Evolutionary conservation across 2,113 vertebrate genomes (phyloP), one percentile per base, ranked within the genome.

Genomic region (Mixornis gularis): DNA sequence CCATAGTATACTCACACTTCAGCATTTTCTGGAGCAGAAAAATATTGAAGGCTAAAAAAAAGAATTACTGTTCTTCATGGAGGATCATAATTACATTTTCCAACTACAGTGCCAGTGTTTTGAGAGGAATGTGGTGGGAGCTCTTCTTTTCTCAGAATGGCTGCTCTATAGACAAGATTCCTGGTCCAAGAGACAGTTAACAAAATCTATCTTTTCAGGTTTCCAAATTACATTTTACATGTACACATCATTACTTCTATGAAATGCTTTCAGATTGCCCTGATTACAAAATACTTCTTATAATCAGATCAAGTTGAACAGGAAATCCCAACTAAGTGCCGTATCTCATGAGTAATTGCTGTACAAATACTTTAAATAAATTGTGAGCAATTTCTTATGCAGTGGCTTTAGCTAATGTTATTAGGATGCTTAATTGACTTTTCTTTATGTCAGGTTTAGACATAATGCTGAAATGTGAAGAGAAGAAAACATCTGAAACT

Each of bases 301-400:
- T 95, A 95, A 95, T 95, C 88, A 94, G 88, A 96, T 95, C 69
- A 68, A 88, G 65, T 84, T 86, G 85, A 84, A 93, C 77, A 95
- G 88, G 92, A 95, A 94, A 92, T 92, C 64, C 68, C 64, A 93
- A 56, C 38, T 63, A 92, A 93, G 85, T 91, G 92, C 83, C 86
- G 64, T 29, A 84, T 81, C 77, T 94, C 0, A 0, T 89, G 65
- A 91, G 58, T 84, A 86, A 92, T 86, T 88, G 88, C 56, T 78
- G 40, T 56, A 78, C 76, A 90, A 91, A 88, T 88, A 86, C 79
- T 90, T 94, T 44, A 94, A 93, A 91, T 87, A 91, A 94, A 85
- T 92, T 78, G 85, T 48, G 64, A 85, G 58, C 60, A 51, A 78
- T 93, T 92, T 93, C 60, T 85, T 88, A 80, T 63, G n/a, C 88